phyloP scores from a whole-genome alignment of 2,797 vertebrate genomes.

The Typhlichthys subterraneus region DNA sequence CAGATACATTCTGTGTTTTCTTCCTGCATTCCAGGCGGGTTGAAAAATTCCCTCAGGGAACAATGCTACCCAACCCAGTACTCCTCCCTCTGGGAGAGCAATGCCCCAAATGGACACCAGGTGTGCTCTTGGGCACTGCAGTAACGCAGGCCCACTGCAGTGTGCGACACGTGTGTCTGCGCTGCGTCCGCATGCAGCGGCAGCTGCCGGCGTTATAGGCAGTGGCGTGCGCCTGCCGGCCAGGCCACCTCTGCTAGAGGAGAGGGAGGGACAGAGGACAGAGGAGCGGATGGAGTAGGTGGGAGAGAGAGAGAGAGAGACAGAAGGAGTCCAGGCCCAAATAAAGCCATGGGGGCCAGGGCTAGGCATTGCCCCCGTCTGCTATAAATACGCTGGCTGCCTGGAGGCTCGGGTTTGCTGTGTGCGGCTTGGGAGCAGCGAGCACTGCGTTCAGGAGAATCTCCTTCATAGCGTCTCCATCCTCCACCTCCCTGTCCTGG shows the following conservation, averaged over 20 bases:
- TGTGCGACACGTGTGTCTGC: conserved; percentile 31
- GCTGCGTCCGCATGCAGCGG: conserved; percentile 36
- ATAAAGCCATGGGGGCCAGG: conserved; percentile 85
- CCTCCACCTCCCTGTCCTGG: conserved; percentile 51
- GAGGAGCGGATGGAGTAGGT: conserved; percentile 37
- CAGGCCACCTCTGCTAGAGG: conserved; percentile 56
- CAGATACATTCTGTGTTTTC: neutral
- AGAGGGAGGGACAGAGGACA: conserved; percentile 44
- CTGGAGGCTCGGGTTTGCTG: conserved; percentile 82
- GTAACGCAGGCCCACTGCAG: conserved; percentile 62
- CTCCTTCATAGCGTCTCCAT: conserved; percentile 34
- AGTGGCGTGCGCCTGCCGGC: conserved; percentile 47
- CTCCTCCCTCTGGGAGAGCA: conserved; percentile 25
- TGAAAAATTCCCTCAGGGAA: too few relatives aligned
- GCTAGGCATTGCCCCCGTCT: conserved; percentile 57
- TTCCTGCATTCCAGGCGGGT: neutral
- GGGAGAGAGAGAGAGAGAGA: conserved; percentile 26
- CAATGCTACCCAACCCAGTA: too few relatives aligned
- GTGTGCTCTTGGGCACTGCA: conserved; percentile 73
- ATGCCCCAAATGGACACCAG: conserved; percentile 65
- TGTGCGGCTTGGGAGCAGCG: conserved; percentile 67
- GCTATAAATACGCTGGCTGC: conserved; percentile 85
- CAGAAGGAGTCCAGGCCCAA: conserved; percentile 73
- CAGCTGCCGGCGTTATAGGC: conserved; percentile 47
- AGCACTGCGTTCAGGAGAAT: conserved; percentile 63